Evolutionary conservation across 1,140 invertebrate species (phyloP).

Genomic region (Adelges cooleyi): DNA sequence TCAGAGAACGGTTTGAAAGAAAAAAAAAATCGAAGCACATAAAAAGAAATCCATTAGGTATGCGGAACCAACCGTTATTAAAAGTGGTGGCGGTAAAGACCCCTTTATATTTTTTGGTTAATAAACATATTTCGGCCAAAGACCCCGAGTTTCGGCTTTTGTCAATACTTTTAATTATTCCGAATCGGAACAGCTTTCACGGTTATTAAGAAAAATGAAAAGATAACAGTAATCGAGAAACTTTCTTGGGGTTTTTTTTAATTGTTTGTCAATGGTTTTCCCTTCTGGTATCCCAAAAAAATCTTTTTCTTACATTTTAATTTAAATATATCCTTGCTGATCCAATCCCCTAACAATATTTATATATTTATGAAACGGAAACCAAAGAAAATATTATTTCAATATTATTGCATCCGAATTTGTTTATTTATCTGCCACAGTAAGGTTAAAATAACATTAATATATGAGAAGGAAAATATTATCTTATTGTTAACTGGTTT

Average conservation of each 20-base stretch:
- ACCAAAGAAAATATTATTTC: too few species aligned
- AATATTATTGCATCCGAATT: too few species aligned
- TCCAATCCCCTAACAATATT: too few species aligned
- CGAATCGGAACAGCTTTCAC: neutral
- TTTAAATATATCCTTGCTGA: neutral
- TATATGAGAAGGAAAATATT: too few species aligned
- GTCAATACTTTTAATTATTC: slow-evolving; percentile 22
- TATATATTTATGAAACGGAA: too few species aligned
- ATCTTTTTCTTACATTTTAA: neutral
- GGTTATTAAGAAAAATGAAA: slow-evolving; percentile 9
- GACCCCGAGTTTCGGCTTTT: neutral
- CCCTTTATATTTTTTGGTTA: slow-evolving; percentile 17
- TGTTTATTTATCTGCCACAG: too few species aligned
- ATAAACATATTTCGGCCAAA: slow-evolving; percentile 21
- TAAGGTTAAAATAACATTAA: too few species aligned
- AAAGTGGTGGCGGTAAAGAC: neutral
- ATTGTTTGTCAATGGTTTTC: slow-evolving; percentile 1
- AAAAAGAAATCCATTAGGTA: slow-evolving; percentile 26
- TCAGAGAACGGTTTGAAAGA: too few species aligned
- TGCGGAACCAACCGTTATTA: slow-evolving; percentile 1
- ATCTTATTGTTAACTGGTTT: too few species aligned
- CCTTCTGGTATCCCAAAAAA: neutral
- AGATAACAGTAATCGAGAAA: slow-evolving; percentile 14
- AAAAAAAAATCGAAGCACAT: slow-evolving; percentile 2
- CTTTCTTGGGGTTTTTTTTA: neutral